Evolutionary conservation across 2,113 vertebrate species (phyloP).

Genomic region (Tapirus terrestris): DNA sequence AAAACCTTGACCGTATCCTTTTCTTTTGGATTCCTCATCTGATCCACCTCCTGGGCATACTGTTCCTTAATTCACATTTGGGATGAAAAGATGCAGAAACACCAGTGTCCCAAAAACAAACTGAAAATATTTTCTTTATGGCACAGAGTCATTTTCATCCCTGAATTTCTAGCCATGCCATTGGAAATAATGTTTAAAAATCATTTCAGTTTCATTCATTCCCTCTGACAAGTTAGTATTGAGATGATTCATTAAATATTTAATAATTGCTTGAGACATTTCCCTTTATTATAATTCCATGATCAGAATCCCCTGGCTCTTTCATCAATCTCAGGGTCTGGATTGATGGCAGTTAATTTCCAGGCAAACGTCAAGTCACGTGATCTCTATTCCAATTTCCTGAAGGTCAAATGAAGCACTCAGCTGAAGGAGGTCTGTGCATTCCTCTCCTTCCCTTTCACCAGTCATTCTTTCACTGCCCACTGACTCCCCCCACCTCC

Average conservation of each 20-base stretch:
- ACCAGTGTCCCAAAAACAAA: constrained; percentile 47
- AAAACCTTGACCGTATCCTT: neutral
- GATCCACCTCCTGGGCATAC: neutral
- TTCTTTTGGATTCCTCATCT: constrained; percentile 44
- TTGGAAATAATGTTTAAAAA: constrained; percentile 62
- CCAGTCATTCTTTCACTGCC: neutral
- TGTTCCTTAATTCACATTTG: constrained; percentile 69
- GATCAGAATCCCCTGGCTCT: constrained; percentile 70
- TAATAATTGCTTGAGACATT: constrained; percentile 80
- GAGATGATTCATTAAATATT: constrained; percentile 84
- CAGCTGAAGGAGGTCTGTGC: neutral
- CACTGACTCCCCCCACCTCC: constrained; percentile 69
- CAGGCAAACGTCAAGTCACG: constrained; percentile 55
- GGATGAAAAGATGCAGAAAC: constrained; percentile 29
- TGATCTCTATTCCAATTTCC: constrained; percentile 62
- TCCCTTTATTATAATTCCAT: constrained; percentile 80
- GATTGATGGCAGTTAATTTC: constrained; percentile 79
- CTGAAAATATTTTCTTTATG: constrained; percentile 52
- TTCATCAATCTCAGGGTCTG: constrained; percentile 76
- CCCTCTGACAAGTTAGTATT: constrained; percentile 76
- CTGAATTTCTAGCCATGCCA: constrained; percentile 29
- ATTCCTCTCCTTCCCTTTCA: neutral
- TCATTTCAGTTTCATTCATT: constrained; percentile 77
- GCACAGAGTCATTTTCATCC: constrained; percentile 18
- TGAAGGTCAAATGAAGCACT: constrained; percentile 83